Evolutionary conservation across 2,888 invertebrate species (phyloP).

Genomic region (Emmelina monodactyla): DNA sequence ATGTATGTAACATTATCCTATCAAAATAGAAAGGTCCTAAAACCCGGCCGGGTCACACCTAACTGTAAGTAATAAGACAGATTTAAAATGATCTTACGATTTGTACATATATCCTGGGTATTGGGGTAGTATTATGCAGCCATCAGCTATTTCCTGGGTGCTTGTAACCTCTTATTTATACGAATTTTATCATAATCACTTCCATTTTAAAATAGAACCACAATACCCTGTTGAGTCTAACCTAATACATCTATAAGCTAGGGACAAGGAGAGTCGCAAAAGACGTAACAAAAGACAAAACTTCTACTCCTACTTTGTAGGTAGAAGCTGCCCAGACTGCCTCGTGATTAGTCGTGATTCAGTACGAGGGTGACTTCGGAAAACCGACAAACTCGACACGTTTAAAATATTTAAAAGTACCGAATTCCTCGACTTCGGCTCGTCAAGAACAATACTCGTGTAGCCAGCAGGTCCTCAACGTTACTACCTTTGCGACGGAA

Average conservation of each 20-base stretch:
- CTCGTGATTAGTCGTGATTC: no score
- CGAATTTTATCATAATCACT: neutral
- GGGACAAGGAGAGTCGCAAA: slow-evolving; percentile 60
- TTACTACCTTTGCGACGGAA: slow-evolving; percentile 58
- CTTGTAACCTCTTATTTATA: neutral
- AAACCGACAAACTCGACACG: no score
- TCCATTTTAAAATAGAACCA: slow-evolving; percentile 54
- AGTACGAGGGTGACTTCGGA: no score
- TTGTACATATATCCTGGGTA: slow-evolving; percentile 50
- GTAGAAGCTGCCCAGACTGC: no score
- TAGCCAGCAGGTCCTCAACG: neutral
- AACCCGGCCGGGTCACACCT: slow-evolving; percentile 16
- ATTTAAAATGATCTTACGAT: slow-evolving; percentile 44
- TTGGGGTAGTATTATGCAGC: slow-evolving; percentile 59
- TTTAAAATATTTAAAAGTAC: neutral
- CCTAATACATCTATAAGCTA: slow-evolving; percentile 59
- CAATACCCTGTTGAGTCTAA: slow-evolving; percentile 63
- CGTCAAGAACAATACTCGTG: neutral
- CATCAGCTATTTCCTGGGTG: slow-evolving; percentile 12
- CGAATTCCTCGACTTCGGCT: neutral
- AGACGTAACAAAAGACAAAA: slow-evolving; percentile 31
- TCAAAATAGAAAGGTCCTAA: slow-evolving; percentile 20
- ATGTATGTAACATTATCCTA: no score
- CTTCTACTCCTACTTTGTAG: slow-evolving; percentile 19
- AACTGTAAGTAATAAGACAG: slow-evolving; percentile 35